Evolutionary conservation across 2,113 vertebrate genomes (phyloP).

Genomic region (Nothocercus nigrocapillus): DNA sequence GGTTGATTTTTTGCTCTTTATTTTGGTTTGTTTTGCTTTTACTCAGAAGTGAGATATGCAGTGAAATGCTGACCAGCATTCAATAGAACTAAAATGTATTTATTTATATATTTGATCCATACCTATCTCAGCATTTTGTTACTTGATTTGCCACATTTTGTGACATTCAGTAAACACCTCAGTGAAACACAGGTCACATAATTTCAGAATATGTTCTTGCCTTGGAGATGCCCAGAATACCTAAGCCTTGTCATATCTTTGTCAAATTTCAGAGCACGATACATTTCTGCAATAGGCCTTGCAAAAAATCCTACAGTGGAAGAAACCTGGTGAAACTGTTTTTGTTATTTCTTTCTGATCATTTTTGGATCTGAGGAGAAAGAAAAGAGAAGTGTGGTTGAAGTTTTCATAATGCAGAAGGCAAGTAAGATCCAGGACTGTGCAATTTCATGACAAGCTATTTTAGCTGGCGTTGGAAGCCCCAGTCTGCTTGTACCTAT

Average conservation of each 20-base stretch:
- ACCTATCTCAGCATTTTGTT: slow-evolving; percentile 15
- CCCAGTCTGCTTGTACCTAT: background rate
- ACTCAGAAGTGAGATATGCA: background rate
- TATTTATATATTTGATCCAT: slow-evolving; percentile 18
- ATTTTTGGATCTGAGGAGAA: background rate
- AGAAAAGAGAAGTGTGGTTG: background rate
- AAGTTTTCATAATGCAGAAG: background rate
- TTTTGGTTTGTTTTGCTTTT: background rate
- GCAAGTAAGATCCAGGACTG: background rate
- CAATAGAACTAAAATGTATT: background rate
- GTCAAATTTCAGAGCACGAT: background rate
- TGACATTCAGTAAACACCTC: background rate
- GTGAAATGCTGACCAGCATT: background rate
- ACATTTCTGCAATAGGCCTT: background rate
- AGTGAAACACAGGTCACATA: slow-evolving; percentile 1
- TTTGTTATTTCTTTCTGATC: background rate
- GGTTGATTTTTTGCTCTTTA: background rate
- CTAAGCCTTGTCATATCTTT: slow-evolving; percentile 4
- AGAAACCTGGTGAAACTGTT: slow-evolving; percentile 1
- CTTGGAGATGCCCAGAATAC: background rate
- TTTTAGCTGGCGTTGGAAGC: background rate
- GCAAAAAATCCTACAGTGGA: background rate
- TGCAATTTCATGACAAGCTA: background rate
- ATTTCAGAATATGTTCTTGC: background rate
- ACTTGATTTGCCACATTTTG: background rate